Conservation (phyloP, 2,113 vertebrate genomes). For the Halichoeres trimaculatus region DNA sequence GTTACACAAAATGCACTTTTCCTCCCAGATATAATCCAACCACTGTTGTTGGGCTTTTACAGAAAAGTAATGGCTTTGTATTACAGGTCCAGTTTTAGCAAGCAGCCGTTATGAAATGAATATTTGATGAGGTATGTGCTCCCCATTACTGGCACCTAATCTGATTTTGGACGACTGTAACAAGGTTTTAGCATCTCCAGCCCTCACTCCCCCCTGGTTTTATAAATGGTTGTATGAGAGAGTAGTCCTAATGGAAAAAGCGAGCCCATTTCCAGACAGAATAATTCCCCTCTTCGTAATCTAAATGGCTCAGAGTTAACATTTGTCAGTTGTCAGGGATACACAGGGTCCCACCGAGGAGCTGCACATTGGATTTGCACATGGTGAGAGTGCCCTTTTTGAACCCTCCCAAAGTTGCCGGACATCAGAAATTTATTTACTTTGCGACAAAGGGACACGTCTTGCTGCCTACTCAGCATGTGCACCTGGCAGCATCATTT, state of each 20-base stretch:
- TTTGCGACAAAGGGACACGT: constrained; percentile 37
- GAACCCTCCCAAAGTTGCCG: constrained; percentile 63
- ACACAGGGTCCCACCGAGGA: constrained; percentile 13
- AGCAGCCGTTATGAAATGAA: constrained; percentile 83
- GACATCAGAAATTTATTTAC: constrained; percentile 43
- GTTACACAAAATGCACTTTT: constrained; percentile 28
- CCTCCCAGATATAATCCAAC: constrained; percentile 14
- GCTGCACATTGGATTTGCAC: constrained; percentile 73
- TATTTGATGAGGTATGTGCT: constrained; percentile 86
- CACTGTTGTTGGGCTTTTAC: constrained; percentile 3
- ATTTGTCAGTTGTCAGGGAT: constrained; percentile 84
- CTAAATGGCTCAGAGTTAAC: constrained; percentile 82
- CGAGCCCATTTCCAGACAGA: constrained; percentile 79
- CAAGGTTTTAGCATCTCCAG: constrained; percentile 82
- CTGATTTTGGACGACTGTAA: constrained; percentile 84
- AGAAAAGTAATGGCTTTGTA: constrained; percentile 45
- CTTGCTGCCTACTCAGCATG: constrained; percentile 69
- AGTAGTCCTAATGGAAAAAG: constrained; percentile 83
- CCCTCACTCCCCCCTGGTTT: constrained; percentile 52
- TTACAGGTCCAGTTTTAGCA: constrained; percentile 75
- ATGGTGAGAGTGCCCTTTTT: constrained; percentile 59
- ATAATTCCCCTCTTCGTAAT: constrained; percentile 82
- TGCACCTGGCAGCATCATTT: constrained; percentile 63
- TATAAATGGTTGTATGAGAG: constrained; percentile 82
- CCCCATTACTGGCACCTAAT: constrained; percentile 82